Base-by-base conservation (phyloP, 2,113 vertebrate genomes). In the Engystomops pustulosus region DNA sequence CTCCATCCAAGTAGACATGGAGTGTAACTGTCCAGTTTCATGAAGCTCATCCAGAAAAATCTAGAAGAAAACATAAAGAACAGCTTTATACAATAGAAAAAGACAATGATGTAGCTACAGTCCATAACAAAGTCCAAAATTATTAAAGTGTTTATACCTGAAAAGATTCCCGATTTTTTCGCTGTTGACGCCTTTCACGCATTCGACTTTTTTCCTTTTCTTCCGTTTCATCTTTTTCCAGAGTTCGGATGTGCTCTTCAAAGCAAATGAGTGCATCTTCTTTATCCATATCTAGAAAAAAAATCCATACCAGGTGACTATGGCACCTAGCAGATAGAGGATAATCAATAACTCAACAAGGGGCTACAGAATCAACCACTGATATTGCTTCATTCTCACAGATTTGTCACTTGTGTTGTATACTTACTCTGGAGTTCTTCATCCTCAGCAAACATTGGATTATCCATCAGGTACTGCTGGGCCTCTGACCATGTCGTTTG, bases 1-100 rank as follows among this genome's bases (percentile, higher is more conserved):
- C 86, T 93, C 92, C 92, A 93, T 92, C 92, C 92, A 93, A 53
- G 92, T 93, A 44, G 92, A 93, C 92, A 93, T 93, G 44, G 92
- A 93, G 76, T 93, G 92, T 79, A 93, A 88, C 89, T 93, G 91
- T 70, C 92, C 92, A 67, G 87, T 90, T 86, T 93, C 92, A 5
- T 93, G 92, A 84, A 93, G 89, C 89, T 93, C 92, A n/a, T 93
- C 92, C 86, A 93, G 88, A 88, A 93, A 93, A 85, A 88, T 89
- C 92, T 93, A 86, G 77, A 86, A 86, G 88, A 80, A 55, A 25
- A 74, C 8, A 11, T 8, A 30, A 12, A 47, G 41, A 20, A 36
- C 5, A 67, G 10, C 7, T 34, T 3, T 4, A 30, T 30, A 62
- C 3, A 62, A 30, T 23, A 55, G 1, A 55, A 55, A n/a, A 55